phyloP scores from a whole-genome alignment of 2,888 invertebrate species.

The Cataglyphis rosenhaueri region DNA sequence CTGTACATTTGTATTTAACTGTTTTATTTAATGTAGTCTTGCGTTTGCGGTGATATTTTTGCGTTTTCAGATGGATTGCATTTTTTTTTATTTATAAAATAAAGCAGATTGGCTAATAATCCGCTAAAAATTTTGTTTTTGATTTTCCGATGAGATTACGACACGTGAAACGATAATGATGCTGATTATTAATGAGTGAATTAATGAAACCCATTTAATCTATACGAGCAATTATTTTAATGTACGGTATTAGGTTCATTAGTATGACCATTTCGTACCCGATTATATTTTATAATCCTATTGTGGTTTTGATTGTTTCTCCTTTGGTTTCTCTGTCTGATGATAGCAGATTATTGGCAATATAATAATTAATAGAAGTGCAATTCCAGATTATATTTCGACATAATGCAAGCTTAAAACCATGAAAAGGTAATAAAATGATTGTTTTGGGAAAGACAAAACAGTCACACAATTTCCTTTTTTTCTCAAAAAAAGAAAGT shows the following conservation, averaged over 20 bases:
- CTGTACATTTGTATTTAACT: background rate
- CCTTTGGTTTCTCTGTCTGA: constrained; percentile 10
- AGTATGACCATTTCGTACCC: constrained; percentile 33
- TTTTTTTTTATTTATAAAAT: background rate
- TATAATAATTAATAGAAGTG: constrained; percentile 27
- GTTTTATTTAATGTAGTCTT: constrained; percentile 1
- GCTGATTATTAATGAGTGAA: constrained; percentile 22
- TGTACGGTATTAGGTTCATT: constrained; percentile 44
- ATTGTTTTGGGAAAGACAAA: background rate
- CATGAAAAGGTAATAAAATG: background rate
- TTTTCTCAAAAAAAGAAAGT: background rate
- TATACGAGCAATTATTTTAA: constrained; percentile 48
- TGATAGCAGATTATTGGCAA: constrained; percentile 35
- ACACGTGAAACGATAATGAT: constrained; percentile 12
- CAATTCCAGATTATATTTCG: background rate
- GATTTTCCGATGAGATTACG: background rate
- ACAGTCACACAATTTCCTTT: background rate
- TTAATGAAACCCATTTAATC: constrained; percentile 39
- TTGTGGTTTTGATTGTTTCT: constrained; percentile 29
- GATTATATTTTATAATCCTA: constrained; percentile 40
- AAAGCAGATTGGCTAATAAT: background rate
- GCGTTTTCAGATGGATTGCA: background rate
- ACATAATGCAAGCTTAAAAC: background rate
- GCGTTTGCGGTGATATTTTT: background rate
- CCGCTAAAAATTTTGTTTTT: constrained; percentile 14